Evolutionary conservation across 2,888 invertebrate species (phyloP), one percentile per base, ranked within the genome.

Genomic region (Therioaphis trifolii): DNA sequence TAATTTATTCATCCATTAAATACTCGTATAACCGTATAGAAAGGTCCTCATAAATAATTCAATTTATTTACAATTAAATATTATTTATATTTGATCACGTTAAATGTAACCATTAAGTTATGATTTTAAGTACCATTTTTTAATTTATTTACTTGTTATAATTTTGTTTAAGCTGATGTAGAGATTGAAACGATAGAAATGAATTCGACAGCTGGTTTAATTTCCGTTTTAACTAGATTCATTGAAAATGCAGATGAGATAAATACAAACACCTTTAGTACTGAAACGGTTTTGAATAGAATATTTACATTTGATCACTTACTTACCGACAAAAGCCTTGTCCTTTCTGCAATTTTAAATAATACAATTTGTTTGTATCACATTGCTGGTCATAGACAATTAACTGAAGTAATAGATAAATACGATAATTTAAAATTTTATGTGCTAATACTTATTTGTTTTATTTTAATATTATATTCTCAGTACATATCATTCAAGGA

Each of bases 291-390:
- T 24, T 61, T 21, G 12, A 74, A 63, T 49, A 14, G 21, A 40
- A 52, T 66, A 43, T 74, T 74, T 27, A 52, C 49, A 2, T 63
- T 63, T 27, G 72, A 74, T 52, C 1, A 82, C 24, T 27, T 74
- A 9, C 72, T 63, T n/a, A 63, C 40, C 4, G 27, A 82, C 35
- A 82, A 72, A 63, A 63, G 21, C 3, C 46, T 49, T 14, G 14
- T 82, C 0, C 40, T 82, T 24, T 82, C 82, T 35, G 63, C 46
- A 3, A 2, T 82, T 4, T 15, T 82, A 18, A 82, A 82, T 12
- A 82, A 66, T 52, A n/a, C 52, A 24, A 63, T 82, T 11, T 82
- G 82, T n/a, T 82, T 82, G 18, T 82, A 82, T 40, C 21, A 52
- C 40, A n/a, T 66, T 40, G 74, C 82, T 21, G 27, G 63, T 4